Evolutionary conservation across 2,797 vertebrate genomes (phyloP), one percentile per base, ranked within the genome.

Genomic region (Garrulus glandarius): DNA sequence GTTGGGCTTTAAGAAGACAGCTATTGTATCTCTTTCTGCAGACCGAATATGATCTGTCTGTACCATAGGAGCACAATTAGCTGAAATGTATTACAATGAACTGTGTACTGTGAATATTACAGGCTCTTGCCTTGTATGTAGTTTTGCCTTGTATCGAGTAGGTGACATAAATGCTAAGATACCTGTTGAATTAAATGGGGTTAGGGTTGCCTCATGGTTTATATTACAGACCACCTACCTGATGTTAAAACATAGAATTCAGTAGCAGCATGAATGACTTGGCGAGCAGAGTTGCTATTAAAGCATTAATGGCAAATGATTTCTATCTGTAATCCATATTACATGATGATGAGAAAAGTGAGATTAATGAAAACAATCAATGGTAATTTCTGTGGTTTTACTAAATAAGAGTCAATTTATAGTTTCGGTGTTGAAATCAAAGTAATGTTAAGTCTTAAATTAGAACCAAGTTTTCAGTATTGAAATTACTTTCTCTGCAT

Each of bases 301-400:
- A 97, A 97, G 93, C 68, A 74, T 95, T 96, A 96, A 95, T 96
- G 80, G 75, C n/a, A n/a, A n/a, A n/a, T n/a, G n/a, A n/a, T 80
- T 93, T 92, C 96, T 87, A 87, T 92, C 93, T 95, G 91, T 97
- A 97, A 98, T 98, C 96, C 67, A 88, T 98, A 97, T 95, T 92
- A 87, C 65, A 84, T 71, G 82, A 97, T 96, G 95, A 97, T 97
- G 93, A 97, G 92, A 96, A 96, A 97, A 97, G 96, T 97, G 95
- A 97, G 96, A 98, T 97, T 97, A 97, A 98, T 98, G 97, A 96
- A 97, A 94, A 98, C 91, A 97, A 97, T 98, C 96, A 97, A 93
- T 97, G 89, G 70, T 86, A 94, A 97, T 97, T 98, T 97, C 91
- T 93, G 55, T 96, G 94, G 95, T 96, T 96, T 94, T 97, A 92